Conservation (phyloP, 2,113 vertebrate genomes). For the Cyphomyrus plagiostoma region DNA sequence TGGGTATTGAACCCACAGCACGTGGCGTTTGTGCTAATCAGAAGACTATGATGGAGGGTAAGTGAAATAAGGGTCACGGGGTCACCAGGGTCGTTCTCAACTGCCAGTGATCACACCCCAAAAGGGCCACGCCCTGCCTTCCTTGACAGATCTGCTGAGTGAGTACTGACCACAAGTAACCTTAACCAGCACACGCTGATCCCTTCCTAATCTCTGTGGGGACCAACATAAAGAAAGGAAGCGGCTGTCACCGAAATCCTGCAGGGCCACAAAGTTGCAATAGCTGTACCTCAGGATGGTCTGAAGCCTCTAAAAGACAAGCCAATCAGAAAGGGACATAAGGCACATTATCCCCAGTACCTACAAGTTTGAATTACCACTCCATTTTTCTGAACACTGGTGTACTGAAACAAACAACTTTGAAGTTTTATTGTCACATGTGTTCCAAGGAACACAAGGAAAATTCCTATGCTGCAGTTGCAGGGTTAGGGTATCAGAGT, state of each 20-base stretch:
- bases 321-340: background rate
- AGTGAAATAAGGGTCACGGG: no score
- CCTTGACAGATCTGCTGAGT: background rate
- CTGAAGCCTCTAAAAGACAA: background rate
- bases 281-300: background rate
- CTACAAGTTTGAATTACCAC: background rate
- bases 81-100: no score
- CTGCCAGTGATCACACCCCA: background rate
- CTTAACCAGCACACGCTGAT: background rate
- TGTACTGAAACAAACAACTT: background rate
- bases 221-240: background rate
- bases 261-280: background rate
- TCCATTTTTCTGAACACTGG: background rate
- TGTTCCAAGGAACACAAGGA: background rate
- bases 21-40: background rate
- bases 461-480: background rate
- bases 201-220: background rate
- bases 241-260: background rate
- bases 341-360: background rate
- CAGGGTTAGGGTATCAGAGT: background rate
- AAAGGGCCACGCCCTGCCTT: background rate
- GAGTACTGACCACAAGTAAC: background rate
- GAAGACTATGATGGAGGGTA: no score
- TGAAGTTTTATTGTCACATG: background rate
- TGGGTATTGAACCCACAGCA: background rate